These are phyloP conservation scores for Chalcosyrphus nemorum DNA, from an alignment of 2,888 invertebrate species.

Conservation along the genomic window DNA sequence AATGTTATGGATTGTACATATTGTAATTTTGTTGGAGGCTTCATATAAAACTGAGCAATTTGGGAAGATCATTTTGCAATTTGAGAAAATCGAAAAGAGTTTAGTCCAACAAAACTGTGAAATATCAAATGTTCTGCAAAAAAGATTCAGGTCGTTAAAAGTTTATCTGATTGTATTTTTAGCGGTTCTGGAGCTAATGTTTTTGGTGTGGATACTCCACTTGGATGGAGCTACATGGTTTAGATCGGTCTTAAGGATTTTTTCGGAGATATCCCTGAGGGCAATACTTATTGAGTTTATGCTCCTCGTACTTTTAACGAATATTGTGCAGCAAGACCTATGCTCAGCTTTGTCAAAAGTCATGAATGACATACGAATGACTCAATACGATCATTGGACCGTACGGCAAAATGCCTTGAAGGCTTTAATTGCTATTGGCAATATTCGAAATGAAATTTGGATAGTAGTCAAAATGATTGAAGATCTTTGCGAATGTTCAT, in stretches of 20 bases:
- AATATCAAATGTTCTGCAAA: neutral
- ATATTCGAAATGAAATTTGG: slow-evolving; percentile 25
- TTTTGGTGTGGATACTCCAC: neutral
- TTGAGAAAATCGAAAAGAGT: neutral
- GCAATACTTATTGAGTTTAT: slow-evolving; percentile 10
- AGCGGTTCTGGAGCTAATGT: neutral
- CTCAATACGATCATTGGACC: neutral
- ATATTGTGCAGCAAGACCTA: neutral
- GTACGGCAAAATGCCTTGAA: neutral
- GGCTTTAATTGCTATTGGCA: neutral
- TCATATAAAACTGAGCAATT: neutral
- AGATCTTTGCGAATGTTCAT: slow-evolving; percentile 21
- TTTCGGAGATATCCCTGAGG: slow-evolving; percentile 12
- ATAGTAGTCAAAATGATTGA: slow-evolving; percentile 26
- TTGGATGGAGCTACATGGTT: slow-evolving; percentile 4
- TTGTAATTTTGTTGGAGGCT: neutral
- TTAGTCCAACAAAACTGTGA: neutral
- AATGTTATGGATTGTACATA: neutral
- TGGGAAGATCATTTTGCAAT: neutral
- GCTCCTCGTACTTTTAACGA: slow-evolving; percentile 2
- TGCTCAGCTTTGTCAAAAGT: neutral
- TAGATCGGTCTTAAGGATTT: neutral
- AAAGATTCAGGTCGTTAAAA: neutral
- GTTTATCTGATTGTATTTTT: neutral
- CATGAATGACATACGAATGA: neutral